Evolutionary conservation across 2,797 vertebrate species (phyloP).

Genomic region (Selene dorsalis): DNA sequence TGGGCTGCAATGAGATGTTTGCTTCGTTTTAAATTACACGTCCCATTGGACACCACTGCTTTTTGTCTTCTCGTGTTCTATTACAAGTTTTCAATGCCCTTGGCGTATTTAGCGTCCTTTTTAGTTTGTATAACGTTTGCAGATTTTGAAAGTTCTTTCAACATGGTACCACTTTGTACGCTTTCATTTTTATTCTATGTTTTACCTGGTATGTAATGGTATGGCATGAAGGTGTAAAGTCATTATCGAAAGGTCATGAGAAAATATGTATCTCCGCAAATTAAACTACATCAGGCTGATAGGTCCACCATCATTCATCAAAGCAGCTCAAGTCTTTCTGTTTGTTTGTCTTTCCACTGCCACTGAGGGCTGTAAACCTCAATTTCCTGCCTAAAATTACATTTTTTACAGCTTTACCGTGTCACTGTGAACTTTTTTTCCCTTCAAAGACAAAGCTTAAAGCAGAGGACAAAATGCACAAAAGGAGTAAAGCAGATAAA

Average conservation of each 20-base stretch:
- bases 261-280: conserved; percentile 32
- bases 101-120: background rate
- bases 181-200: background rate
- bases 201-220: background rate
- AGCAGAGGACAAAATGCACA: conserved; percentile 56
- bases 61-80: conserved; percentile 11
- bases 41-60: conserved; percentile 24
- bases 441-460: conserved; percentile 65
- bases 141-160: background rate
- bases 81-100: conserved; percentile 25
- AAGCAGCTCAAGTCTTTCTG: conserved; percentile 17
- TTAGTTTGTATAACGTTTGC: background rate
- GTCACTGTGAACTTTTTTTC: conserved; percentile 52
- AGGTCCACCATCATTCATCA: conserved; percentile 48
- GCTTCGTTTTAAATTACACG: conserved; percentile 49
- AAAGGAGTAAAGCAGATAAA: conserved; percentile 60
- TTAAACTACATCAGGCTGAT: conserved; percentile 27
- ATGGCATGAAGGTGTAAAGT: conserved; percentile 27
- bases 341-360: conserved; percentile 47
- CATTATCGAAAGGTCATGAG: conserved; percentile 41
- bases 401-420: conserved; percentile 49
- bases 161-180: conserved; percentile 6
- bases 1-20: conserved; percentile 42
- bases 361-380: conserved; percentile 59
- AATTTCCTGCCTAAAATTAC: conserved; percentile 69